Base-by-base conservation (phyloP, 2,113 vertebrate genomes). In the Pao palembangensis region DNA sequence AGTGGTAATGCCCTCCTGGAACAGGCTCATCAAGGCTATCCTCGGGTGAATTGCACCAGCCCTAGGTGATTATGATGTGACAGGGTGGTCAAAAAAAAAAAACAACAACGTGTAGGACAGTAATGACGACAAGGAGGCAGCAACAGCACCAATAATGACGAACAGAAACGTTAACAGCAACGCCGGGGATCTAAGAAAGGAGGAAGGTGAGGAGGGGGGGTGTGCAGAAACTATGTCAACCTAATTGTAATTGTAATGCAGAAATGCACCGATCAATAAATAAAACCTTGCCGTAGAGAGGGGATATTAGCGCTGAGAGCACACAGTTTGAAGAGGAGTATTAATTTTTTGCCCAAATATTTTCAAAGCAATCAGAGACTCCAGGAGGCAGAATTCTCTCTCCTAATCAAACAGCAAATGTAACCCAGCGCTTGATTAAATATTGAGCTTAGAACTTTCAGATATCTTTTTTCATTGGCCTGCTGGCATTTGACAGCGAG, bases 1-100 rank as follows among this genome's bases (percentile, higher is more conserved):
- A 80, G 75, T 84, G 93, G 93, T 92, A 92, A 94, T 94, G 88
- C 93, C 94, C 95, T 92, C 88, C 91, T 93, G 94, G 92, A 94
- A 93, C 88, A 91, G 92, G 89, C 92, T 92, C 92, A 92, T 93
- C 90, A 76, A 88, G 85, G 67, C 57, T 88, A 89, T 91, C 88
- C 94, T 95, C 94, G 87, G 88, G 90, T 91, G 94, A 88, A 89
- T 91, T 60, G 48, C 50, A 55, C 47, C 59, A 75, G 84, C 84
- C 90, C 84, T 79, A 54, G 69, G 85, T 82, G 84, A 85, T 76
- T 87, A 78, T 38, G 70, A 66, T 67, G 81, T 47, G 74, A 80
- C 80, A 78, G 81, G 85, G 2, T 55, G 79, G 83, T 81, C 76
- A 73, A 62, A 82, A 58, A 82, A 64, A 57, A 67, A 20, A 72